These are phyloP conservation scores for Stenichneumon culpator DNA, from an alignment of 2,888 invertebrate species.

Conservation along the genomic window DNA sequence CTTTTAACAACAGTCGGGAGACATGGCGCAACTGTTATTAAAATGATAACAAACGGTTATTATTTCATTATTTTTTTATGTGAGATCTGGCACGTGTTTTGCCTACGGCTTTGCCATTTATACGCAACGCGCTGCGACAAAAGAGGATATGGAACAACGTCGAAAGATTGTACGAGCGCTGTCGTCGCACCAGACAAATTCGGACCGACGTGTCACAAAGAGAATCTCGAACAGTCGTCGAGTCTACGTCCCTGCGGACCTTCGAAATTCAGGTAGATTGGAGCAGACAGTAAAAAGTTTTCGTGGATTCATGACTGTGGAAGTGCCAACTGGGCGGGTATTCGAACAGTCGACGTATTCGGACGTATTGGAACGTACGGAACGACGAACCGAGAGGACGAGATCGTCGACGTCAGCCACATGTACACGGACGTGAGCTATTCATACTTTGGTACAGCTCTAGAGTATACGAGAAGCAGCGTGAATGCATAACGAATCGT, in stretches of 20 bases:
- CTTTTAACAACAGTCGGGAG: too few relatives aligned
- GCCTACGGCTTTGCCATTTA: not conserved
- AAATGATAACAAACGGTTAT: too few relatives aligned
- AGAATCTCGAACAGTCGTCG: not conserved
- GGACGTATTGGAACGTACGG: too few relatives aligned
- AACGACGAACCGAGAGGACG: not conserved
- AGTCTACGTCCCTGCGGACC: conserved; percentile 7
- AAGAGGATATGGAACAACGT: not conserved
- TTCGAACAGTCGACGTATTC: conserved; percentile 14
- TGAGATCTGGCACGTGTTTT: not conserved
- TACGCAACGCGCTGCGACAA: not conserved
- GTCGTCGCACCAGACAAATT: not conserved
- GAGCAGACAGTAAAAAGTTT: not conserved
- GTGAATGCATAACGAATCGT: conserved; percentile 51
- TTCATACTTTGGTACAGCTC: conserved; percentile 3
- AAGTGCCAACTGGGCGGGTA: conserved; percentile 45
- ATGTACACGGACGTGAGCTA: not conserved
- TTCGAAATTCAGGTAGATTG: conserved; percentile 11
- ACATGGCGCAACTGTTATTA: too few relatives aligned
- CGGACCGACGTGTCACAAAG: not conserved
- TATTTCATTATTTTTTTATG: not conserved
- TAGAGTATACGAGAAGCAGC: conserved; percentile 40
- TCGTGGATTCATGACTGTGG: not conserved
- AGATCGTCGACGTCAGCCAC: conserved; percentile 22
- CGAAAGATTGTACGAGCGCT: not conserved